phyloP scores from a whole-genome alignment of 2,113 vertebrate genomes.

The Thunnus maccoyii region DNA sequence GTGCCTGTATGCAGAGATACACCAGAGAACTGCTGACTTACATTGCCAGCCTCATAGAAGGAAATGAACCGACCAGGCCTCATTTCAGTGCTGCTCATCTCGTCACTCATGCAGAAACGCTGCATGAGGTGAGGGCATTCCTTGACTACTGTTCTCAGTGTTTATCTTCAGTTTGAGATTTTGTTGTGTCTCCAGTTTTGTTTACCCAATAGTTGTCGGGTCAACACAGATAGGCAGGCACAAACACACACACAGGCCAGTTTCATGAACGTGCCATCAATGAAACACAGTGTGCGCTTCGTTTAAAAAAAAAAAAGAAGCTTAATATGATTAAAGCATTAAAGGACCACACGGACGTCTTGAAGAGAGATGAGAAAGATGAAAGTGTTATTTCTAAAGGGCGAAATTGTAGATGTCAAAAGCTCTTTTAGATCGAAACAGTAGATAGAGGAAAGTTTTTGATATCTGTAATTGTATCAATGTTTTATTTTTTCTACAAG shows the following conservation, averaged over 20 bases:
- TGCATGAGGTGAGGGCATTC: conserved; percentile 68
- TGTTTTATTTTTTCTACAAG: not conserved
- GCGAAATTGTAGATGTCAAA: conserved; percentile 28
- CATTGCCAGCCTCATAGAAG: not conserved
- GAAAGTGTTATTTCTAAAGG: conserved; percentile 34
- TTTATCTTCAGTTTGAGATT: conserved; percentile 49
- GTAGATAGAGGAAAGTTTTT: conserved; percentile 7
- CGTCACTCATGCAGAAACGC: conserved; percentile 52
- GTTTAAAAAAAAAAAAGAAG: conserved; percentile 3
- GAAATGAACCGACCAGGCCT: conserved; percentile 51
- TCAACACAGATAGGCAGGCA: conserved; percentile 35
- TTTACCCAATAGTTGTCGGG: conserved; percentile 24
- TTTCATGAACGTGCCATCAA: conserved; percentile 10
- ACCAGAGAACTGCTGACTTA: conserved; percentile 7
- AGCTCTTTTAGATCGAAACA: conserved; percentile 16
- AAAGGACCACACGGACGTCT: conserved; percentile 18
- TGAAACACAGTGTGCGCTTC: conserved; percentile 22
- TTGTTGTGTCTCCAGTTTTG: conserved; percentile 74
- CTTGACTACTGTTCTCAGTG: conserved; percentile 24
- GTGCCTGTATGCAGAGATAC: not conserved
- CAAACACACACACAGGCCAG: conserved; percentile 4
- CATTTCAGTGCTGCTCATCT: conserved; percentile 56
- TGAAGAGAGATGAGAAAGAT: conserved; percentile 30
- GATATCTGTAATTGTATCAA: not conserved
- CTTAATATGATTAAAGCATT: conserved; percentile 26